Conservation (phyloP, 2,888 invertebrate species). For the Pterostichus niger region DNA sequence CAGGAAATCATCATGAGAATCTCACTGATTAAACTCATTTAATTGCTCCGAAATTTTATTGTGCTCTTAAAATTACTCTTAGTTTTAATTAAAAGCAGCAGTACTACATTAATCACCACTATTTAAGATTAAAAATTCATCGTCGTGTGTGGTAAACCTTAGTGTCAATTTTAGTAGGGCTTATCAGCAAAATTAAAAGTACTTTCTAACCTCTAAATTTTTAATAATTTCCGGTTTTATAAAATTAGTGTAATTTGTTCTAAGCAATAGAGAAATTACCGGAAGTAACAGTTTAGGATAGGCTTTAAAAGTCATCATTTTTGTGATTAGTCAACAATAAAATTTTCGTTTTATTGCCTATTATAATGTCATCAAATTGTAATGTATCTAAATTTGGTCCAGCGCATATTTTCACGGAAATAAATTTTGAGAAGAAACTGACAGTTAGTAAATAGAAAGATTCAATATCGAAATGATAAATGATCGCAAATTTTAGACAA, state of each 20-base stretch:
- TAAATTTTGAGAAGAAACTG: background rate
- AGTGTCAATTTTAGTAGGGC: conserved; percentile 56
- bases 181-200: conserved; percentile 47
- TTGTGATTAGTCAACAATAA: conserved; percentile 25
- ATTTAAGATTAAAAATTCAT: conserved; percentile 39
- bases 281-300: conserved; percentile 37
- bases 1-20: conserved; percentile 22
- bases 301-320: conserved; percentile 30
- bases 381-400: background rate
- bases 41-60: conserved; percentile 34
- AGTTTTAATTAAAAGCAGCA: conserved; percentile 55
- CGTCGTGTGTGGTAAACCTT: conserved; percentile 49
- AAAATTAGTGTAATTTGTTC: conserved; percentile 44
- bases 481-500: too few species aligned
- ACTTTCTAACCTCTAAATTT: conserved; percentile 54
- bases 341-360: conserved; percentile 21
- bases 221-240: conserved; percentile 53
- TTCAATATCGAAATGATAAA: too few species aligned
- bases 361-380: conserved; percentile 40
- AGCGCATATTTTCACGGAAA: background rate
- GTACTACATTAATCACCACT: conserved; percentile 26
- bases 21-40: conserved; percentile 37
- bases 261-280: conserved; percentile 38
- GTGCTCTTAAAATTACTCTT: conserved; percentile 39
- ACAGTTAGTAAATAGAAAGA: too few species aligned